Conservation (phyloP, 2,113 vertebrate genomes). For the Opisthocomus hoazin region DNA sequence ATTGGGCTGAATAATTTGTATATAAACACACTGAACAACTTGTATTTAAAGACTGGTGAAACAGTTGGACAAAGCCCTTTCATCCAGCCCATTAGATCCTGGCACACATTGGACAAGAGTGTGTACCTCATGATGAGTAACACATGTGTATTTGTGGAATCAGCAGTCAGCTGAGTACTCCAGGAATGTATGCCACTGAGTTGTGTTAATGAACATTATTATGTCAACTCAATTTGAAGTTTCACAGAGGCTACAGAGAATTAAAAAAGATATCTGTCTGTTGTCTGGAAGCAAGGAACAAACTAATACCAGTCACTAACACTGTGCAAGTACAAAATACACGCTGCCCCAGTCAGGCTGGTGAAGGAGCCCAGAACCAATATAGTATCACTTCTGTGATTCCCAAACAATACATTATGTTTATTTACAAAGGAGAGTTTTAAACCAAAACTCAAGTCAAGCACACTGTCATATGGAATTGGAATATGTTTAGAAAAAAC, state of each 20-base stretch:
- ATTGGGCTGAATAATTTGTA: neutral
- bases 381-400: no score
- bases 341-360: accelerated
- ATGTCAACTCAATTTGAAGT: neutral
- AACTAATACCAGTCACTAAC: neutral
- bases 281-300: neutral
- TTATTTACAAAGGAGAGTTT: neutral
- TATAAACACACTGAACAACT: neutral
- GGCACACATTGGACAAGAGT: neutral
- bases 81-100: neutral
- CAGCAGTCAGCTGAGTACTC: neutral
- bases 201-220: neutral
- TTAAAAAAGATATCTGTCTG: neutral
- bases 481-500: neutral
- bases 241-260: neutral
- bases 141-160: neutral
- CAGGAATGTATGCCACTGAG: neutral
- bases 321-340: neutral
- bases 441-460: neutral
- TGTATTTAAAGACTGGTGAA: neutral
- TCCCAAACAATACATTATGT: neutral
- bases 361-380: neutral
- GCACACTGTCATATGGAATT: accelerated
- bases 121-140: neutral
- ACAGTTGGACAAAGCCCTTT: neutral